These are phyloP conservation scores for Hippocampus guttulatus DNA, from an alignment of 2,113 vertebrate genomes.

Conservation along the genomic window DNA sequence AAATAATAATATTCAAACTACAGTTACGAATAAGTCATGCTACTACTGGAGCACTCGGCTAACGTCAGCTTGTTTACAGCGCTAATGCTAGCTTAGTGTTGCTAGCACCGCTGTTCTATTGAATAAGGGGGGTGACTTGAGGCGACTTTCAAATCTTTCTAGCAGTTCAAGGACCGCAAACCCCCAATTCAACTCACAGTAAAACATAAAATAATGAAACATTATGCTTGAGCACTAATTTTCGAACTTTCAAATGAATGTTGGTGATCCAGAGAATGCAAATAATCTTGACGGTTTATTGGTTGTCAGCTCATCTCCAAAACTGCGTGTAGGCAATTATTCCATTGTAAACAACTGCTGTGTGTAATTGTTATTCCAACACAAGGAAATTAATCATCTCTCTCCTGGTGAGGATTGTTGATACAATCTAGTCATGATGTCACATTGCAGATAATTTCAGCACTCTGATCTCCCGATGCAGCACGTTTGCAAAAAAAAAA, in stretches of 20 bases:
- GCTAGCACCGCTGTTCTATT: too few species aligned
- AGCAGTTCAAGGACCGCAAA: not conserved
- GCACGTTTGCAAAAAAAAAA: constrained; percentile 28
- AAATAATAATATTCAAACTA: too few species aligned
- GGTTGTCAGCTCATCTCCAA: constrained; percentile 39
- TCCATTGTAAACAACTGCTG: constrained; percentile 49
- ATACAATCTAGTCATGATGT: constrained; percentile 8
- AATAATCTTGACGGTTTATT: constrained; percentile 41
- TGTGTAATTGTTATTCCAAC: constrained; percentile 37
- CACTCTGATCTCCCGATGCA: constrained; percentile 25
- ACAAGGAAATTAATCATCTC: constrained; percentile 41
- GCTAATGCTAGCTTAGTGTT: too few species aligned
- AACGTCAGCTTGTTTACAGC: too few species aligned
- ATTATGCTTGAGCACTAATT: not conserved
- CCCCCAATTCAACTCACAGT: not conserved
- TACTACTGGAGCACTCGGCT: too few species aligned
- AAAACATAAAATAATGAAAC: too few species aligned
- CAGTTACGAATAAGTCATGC: too few species aligned
- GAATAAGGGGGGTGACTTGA: too few species aligned
- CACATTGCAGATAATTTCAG: constrained; percentile 14
- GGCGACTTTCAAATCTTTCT: not conserved
- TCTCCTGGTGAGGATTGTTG: constrained; percentile 22
- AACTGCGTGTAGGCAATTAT: constrained; percentile 49
- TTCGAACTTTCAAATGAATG: constrained; percentile 2
- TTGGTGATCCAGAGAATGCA: constrained; percentile 12